Evolutionary conservation across 2,797 vertebrate species (phyloP).

Genomic region (Sparus aurata): DNA sequence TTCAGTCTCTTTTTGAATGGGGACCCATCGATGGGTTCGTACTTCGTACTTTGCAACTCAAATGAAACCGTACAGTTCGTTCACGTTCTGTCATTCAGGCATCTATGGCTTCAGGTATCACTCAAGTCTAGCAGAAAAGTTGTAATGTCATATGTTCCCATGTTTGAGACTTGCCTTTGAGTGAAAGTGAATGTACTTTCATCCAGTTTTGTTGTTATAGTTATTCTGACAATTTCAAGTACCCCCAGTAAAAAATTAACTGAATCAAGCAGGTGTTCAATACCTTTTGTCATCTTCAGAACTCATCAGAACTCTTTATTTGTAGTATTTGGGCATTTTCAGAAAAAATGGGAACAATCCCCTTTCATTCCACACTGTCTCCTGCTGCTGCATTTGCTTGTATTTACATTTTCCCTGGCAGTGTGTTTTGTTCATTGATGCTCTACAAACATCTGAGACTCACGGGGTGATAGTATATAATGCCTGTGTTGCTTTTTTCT

Average conservation of each 20-base stretch:
- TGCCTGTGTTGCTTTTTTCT: not conserved
- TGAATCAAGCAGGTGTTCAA: not conserved
- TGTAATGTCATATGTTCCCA: not conserved
- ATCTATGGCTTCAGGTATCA: not conserved
- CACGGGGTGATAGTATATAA: not conserved
- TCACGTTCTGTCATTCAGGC: not conserved
- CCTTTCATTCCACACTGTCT: not conserved
- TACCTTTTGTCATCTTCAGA: too few relatives aligned
- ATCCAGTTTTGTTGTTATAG: not conserved
- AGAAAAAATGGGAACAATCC: not conserved
- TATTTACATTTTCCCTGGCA: not conserved
- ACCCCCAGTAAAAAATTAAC: not conserved
- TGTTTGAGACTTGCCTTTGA: not conserved
- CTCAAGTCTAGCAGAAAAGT: not conserved
- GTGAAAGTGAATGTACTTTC: too few relatives aligned
- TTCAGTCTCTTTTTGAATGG: not conserved
- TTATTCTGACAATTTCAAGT: not conserved
- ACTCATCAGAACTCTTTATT: not conserved
- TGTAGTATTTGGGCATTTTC: not conserved
- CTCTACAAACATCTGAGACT: not conserved
- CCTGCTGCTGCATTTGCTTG: not conserved
- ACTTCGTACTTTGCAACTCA: not conserved
- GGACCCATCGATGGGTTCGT: not conserved
- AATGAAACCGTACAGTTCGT: not conserved
- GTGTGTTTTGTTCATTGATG: conserved; percentile 4